Evolutionary conservation across 1,140 invertebrate genomes (phyloP).

Genomic region (Drosophila virilis): DNA sequence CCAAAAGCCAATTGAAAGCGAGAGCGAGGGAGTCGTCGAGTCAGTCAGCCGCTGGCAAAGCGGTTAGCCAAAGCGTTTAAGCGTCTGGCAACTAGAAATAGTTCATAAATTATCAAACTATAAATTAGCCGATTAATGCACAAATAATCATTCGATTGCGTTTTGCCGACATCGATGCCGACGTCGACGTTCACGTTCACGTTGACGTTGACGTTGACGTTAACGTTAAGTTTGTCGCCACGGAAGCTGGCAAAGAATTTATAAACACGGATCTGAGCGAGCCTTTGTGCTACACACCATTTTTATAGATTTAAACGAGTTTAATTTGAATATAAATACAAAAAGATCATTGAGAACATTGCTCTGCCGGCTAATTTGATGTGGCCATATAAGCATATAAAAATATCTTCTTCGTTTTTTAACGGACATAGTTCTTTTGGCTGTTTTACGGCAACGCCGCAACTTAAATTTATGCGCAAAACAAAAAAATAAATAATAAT

Average conservation of each 20-base stretch:
- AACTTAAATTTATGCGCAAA: conserved; percentile 59
- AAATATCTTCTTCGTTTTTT: conserved; percentile 21
- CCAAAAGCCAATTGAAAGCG: conserved; percentile 71
- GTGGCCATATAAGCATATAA: conserved; percentile 31
- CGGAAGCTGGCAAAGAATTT: conserved; percentile 57
- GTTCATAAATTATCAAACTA: conserved; percentile 82
- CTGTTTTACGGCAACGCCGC: conserved; percentile 34
- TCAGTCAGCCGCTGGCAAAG: conserved; percentile 7
- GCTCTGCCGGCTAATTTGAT: conserved; percentile 68
- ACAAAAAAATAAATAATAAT: conserved; percentile 10
- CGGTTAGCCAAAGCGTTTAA: conserved; percentile 12
- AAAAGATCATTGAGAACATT: conserved; percentile 73
- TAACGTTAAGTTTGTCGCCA: conserved; percentile 61
- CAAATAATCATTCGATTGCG: conserved; percentile 79
- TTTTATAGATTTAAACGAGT: conserved; percentile 82
- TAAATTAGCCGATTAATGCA: conserved; percentile 83
- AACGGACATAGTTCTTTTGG: conserved; percentile 21
- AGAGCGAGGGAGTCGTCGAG: conserved; percentile 64
- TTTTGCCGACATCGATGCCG: conserved; percentile 58
- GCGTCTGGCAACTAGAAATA: conserved; percentile 63
- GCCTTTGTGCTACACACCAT: conserved; percentile 72
- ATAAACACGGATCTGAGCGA: conserved; percentile 76
- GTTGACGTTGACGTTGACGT: conserved; percentile 5
- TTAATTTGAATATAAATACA: conserved; percentile 82
- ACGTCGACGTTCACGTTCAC: neutral